Conservation (phyloP, 2,888 invertebrate genomes). For the Lycocerus yunnanus region DNA sequence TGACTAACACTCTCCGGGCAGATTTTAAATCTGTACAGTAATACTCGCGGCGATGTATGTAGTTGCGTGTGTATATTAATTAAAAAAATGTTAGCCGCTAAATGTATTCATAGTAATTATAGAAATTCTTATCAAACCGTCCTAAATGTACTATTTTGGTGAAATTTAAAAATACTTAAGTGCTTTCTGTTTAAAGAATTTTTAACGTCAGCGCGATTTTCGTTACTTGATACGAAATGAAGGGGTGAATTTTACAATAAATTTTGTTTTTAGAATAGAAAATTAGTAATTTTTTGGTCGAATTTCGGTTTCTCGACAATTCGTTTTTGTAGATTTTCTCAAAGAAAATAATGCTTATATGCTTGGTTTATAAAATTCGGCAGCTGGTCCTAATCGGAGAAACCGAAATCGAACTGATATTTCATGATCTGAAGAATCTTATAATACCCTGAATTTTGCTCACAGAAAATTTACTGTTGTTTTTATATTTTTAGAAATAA, state of each 20-base stretch:
- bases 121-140: not conserved
- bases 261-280: not conserved
- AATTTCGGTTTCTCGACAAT: not conserved
- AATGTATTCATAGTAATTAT: not conserved
- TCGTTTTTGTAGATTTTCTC: not conserved
- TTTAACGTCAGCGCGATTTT: not conserved
- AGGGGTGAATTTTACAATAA: not conserved
- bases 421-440: not conserved
- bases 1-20: not conserved
- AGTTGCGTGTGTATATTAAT: not conserved
- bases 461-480: not conserved
- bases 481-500: not conserved
- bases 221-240: not conserved
- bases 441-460: not conserved
- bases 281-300: not conserved
- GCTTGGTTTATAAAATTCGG: not conserved
- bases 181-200: not conserved
- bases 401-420: not conserved
- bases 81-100: not conserved
- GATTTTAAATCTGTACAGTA: not conserved
- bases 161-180: not conserved
- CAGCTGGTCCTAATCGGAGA: not conserved
- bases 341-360: no score
- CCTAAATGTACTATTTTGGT: not conserved
- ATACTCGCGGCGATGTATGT: not conserved